Evolutionary conservation across 2,888 invertebrate species (phyloP).

Genomic region (Ligdia adustata): DNA sequence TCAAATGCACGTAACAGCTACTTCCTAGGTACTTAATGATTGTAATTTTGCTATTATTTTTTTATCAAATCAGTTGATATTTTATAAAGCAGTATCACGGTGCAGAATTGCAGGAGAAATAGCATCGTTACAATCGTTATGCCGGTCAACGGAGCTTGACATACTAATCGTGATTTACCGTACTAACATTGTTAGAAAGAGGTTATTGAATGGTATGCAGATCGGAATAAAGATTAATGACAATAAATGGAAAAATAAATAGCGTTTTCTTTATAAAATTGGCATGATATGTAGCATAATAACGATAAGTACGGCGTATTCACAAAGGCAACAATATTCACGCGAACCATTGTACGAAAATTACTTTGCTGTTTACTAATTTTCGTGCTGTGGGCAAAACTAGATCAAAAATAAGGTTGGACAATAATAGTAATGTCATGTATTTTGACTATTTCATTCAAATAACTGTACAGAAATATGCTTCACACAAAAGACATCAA

Average conservation of each 20-base stretch:
- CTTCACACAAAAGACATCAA: slow-evolving; percentile 21
- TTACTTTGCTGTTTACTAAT: not conserved
- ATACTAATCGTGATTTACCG: slow-evolving; percentile 23
- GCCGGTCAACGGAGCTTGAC: slow-evolving; percentile 30
- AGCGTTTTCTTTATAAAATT: not conserved
- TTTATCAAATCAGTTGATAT: not conserved
- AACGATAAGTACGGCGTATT: not conserved
- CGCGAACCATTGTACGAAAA: not conserved
- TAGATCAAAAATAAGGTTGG: not conserved
- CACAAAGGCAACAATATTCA: not conserved
- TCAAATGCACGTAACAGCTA: too few relatives aligned
- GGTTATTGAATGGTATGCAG: slow-evolving; percentile 15
- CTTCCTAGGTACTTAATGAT: too few relatives aligned
- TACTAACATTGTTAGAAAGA: slow-evolving; percentile 15
- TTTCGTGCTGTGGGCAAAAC: not conserved
- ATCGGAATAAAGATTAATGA: slow-evolving; percentile 4
- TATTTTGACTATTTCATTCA: not conserved
- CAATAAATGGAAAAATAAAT: not conserved
- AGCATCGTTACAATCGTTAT: slow-evolving; percentile 23
- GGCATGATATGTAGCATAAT: not conserved
- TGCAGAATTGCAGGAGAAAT: slow-evolving; percentile 4
- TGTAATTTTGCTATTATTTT: not conserved
- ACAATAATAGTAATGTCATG: not conserved
- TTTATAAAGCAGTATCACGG: not conserved
- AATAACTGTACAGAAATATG: not conserved